Evolutionary conservation across 2,113 vertebrate species (phyloP), one percentile per base, ranked within the genome.

Genomic region (Dunckerocampus dactyliophorus): DNA sequence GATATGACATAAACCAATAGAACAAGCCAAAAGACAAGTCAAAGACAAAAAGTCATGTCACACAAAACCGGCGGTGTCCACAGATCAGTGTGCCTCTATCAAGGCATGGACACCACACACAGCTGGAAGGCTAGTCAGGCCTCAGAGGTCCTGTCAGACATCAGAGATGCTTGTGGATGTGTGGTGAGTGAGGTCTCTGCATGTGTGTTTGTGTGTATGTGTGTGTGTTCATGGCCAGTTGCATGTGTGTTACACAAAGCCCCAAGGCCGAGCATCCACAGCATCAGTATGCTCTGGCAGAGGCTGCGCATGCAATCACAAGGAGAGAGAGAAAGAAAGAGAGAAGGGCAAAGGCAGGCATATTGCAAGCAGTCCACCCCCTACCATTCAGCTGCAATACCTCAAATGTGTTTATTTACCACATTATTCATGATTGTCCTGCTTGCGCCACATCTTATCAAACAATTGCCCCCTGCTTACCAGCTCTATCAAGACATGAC

Each of bases 361-460:
- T 82, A 79, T 82, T 69, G 69, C 74, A 83, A 62, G 3, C 62
- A 77, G 67, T 73, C 61, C 61, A 55, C 59, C 42, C 74, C 62
- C 72, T 68, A 63, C 74, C 76, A 71, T 59, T 55, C 63, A 46
- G 49, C 68, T 65, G 64, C 72, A 16, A 31, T 62, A 59, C 72
- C 69, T 77, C 65, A 61, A 76, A 82, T 68, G 75, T 88, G 54
- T 56, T 88, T 86, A 85, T 83, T 85, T 84, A 77, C 62, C 74
- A 77, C 72, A 79, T 88, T 87, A 87, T 87, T 87, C 75, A 84
- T 76, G 77, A 76, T 78, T 84, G 73, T 72, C 71, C 65, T 73
- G 56, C 58, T 66, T 28, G 47, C 57, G 16, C 46, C 50, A 68
- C 47, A 43, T 37, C n/a, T 28, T 11, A 16, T 45, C 19, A 13